Evolutionary conservation across 1,140 invertebrate genomes (phyloP), one percentile per base, ranked within the genome.

Genomic region (Lordiphosa collinella): DNA sequence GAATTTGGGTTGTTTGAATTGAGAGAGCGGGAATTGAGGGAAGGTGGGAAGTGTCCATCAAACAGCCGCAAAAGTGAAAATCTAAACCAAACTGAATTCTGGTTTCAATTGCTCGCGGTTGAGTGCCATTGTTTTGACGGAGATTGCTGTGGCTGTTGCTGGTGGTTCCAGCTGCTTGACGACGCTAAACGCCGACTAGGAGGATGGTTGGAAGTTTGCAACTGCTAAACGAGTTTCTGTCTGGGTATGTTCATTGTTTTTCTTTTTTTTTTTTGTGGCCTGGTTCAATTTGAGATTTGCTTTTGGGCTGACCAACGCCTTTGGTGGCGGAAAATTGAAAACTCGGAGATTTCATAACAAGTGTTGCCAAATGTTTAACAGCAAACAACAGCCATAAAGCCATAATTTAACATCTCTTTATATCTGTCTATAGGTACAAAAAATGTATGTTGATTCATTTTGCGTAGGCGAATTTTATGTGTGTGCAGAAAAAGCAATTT

Each of bases 21-120:
- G 48, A 57, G 38, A 46, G 16, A 50, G 61, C 32, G 11, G 57
- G 32, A 25, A 29, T 7, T 18, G 18, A 14, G 13, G 32, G 4
- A 40, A 32, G 18, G 12, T 8, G 18, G 44, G 63, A 61, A 65
- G 46, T 65, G 62, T 67, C 53, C 63, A 47, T 52, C 64, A 40
- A 67, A 76, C 58, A 71, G 76, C 66, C 61, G 51, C 78, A 82
- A 82, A 82, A 82, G 78, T 82, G 79, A 82, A 82, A 82, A 82
- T 82, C 76, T 82, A 82, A 80, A 80, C 75, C 65, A 46, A 82
- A 84, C 53, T 63, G 68, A 84, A 84, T 82, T 84, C 78, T 82
- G 76, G 78, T 82, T 82, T 82, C 78, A 84, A 82, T 82, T 72
- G 78, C 78, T 75, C 66, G 78, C 78, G 71, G 76, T 84, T 70